Conservation (phyloP, 2,797 vertebrate genomes). For the Cuculus canorus region DNA sequence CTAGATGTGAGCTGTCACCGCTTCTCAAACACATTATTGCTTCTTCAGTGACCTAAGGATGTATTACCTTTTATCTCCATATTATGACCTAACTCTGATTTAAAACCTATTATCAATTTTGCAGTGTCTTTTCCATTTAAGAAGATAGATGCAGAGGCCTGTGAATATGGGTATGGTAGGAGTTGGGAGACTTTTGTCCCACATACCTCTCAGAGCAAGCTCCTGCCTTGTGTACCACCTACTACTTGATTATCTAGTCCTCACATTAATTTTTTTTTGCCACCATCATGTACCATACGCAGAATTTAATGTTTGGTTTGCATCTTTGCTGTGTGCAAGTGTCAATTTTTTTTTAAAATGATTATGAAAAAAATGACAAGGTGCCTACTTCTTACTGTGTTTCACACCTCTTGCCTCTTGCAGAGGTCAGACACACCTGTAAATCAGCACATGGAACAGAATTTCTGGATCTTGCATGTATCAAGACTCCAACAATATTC, state of each 20-base stretch:
- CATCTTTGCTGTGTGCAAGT: neutral
- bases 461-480: neutral
- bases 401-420: neutral
- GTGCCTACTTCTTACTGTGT: neutral
- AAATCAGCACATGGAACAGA: neutral
- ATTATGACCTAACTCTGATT: neutral
- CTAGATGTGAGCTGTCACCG: neutral
- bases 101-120: neutral
- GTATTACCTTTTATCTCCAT: neutral
- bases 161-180: fast-evolving
- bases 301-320: neutral
- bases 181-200: neutral
- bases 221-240: neutral
- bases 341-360: neutral
- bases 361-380: neutral
- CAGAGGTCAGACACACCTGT: neutral
- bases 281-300: neutral
- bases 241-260: neutral
- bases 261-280: neutral
- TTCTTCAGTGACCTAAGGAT: neutral
- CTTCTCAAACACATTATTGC: neutral
- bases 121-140: neutral
- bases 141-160: neutral
- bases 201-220: neutral
- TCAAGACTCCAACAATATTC: neutral